Base-by-base conservation (phyloP, 2,797 vertebrate genomes). In the Ptychadena robeensis region DNA sequence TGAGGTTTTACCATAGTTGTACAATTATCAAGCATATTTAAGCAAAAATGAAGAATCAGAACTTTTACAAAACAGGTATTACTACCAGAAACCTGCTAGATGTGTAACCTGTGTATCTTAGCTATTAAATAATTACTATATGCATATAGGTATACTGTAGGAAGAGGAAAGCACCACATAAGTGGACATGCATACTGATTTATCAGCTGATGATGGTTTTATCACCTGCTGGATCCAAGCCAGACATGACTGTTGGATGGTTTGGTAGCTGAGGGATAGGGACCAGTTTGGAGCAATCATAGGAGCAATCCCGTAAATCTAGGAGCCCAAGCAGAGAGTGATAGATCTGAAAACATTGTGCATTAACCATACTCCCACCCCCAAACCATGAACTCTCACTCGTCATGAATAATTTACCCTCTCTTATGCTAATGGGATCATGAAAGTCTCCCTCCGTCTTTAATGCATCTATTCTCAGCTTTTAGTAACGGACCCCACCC, bases 341-440 rank as follows among this genome's bases (percentile, higher is more conserved):
- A 95, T 96, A 97, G 96, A 97, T 97, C 97, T 98, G 96, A 97
- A 96, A 98, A 97, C 96, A 97, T 96, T 97, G 95, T 98, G 96
- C 97, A 99, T 99, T 98, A 98, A 98, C 96, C 96, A 96, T 97
- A 96, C 95, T 98, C 98, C 97, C 97, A 96, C 96, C 97, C 95
- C 97, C 97, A 96, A 96, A 97, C 95, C 96, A 95, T 97, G 97
- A 97, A 98, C 96, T 96, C 96, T 96, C 95, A 96, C 96, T 97
- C 95, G 91, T 88, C 96, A 98, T 99, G 96, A 99, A 99, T 99
- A 98, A 99, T 99, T 99, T 97, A 99, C 95, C 95, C 95, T 95
- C 96, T 98, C 95, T 98, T 98, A 99, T 98, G 97, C 96, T 99
- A 99, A 99, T 99, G 97, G 97, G 94, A 97, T 97, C 95, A 96